Base-by-base conservation (phyloP, 37 sponge, comb jelly and placozoan species). In the Agelas oroides region DNA sequence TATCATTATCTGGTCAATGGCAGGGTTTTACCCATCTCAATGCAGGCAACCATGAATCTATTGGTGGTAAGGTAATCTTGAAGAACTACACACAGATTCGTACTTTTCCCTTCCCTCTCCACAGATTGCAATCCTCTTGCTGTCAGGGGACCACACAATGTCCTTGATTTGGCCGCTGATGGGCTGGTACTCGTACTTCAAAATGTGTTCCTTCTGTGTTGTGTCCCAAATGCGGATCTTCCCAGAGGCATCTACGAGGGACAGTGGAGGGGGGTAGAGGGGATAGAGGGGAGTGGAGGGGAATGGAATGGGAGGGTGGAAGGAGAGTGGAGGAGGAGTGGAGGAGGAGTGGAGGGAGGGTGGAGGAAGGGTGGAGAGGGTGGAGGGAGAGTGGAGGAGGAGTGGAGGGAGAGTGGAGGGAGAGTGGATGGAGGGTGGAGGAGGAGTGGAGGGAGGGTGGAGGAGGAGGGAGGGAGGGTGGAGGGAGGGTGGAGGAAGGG, bases 161-260 rank as follows among this genome's bases (percentile, higher is more conserved):
- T 98, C 99, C 75, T 94, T 92, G 80, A 98, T 94, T 35, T 87
- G 30, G 8, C 99, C 99, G 6, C 92, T 62, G 1, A 94, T 88
- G 36, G 84, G 93, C 73, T 92, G 93, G 56, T 87, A 92, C 80
- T 96, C 97, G 56, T 92, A 94, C 60, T 98, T 98, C 28, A 92
- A 63, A 17, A 98, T 77, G 61, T 98, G 99, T 58, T 96, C 97
- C 55, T 88, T 86, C 76, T 98, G 95, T n/a, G 95, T 94, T 30
- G 99, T 96, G 72, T 98, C 99, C 99, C 99, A 98, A 39, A 98
- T 95, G 8, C 95, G 81, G n/a, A 98, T 91, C 78, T 98, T 96
- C 12, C 96, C 98, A 71, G 92, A 87, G 18, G 55, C 68, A 69
- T 97, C 95, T 96, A 65, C 5, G 18, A 15, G 40, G 11, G 46